These are phyloP conservation scores for Hedya salicella DNA, from an alignment of 2,888 invertebrate species.

Conservation along the genomic window DNA sequence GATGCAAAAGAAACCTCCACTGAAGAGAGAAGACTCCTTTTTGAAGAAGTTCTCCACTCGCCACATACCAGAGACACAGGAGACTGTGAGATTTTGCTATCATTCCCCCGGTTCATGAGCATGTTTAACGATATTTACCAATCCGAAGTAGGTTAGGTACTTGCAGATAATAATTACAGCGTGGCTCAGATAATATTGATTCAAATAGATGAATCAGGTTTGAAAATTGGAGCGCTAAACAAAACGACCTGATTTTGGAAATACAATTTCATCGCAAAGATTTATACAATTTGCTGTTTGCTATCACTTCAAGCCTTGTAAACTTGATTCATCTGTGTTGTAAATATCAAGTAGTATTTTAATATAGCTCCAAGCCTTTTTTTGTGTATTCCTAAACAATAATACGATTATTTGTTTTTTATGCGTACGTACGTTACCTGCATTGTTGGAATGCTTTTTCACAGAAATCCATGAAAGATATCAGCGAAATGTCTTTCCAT, in stretches of 20 bases:
- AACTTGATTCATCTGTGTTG: background rate
- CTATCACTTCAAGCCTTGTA: background rate
- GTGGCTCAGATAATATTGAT: background rate
- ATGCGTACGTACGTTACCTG: background rate
- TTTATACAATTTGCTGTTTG: no score
- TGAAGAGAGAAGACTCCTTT: slow-evolving; percentile 97
- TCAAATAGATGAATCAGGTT: background rate
- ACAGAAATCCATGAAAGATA: background rate
- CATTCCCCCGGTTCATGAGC: slow-evolving; percentile 9
- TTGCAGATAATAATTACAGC: no score
- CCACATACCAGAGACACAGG: slow-evolving; percentile 94
- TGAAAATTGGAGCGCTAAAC: background rate
- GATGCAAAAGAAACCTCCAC: slow-evolving; percentile 93
- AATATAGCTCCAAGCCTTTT: background rate
- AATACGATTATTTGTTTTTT: background rate
- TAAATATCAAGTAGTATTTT: background rate
- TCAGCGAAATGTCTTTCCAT: background rate
- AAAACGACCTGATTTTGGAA: background rate
- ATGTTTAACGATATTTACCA: slow-evolving; percentile 2
- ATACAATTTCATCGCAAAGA: no score
- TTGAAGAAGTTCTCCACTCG: slow-evolving; percentile 96
- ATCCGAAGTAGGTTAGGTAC: background rate
- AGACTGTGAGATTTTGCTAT: slow-evolving; percentile 84
- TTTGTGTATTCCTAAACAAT: background rate
- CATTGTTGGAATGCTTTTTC: background rate